Evolutionary conservation across 2,888 invertebrate species (phyloP), one percentile per base, ranked within the genome.

Genomic region (Leucoma salicis): DNA sequence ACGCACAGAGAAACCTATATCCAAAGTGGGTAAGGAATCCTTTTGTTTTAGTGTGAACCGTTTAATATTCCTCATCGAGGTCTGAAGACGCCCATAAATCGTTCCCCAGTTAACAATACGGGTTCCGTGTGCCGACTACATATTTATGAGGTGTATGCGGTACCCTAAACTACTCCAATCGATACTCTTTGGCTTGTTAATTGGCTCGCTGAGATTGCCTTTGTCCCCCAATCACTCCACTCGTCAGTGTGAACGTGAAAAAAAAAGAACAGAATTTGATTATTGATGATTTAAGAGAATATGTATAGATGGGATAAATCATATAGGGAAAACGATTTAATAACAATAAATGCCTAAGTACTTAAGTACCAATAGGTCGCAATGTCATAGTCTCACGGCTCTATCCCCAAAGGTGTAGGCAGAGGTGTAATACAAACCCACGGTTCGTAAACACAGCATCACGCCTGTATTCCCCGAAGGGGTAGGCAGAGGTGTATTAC

Each of bases 141-240:
- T 76, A 76, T 76, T 74, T 74, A 76, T 76, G 70, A 76, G 74
- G 43, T 49, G 49, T 47, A 57, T 54, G 45, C 51, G 63, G 63
- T 57, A 61, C 63, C 65, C 66, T 57, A 56, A 63, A 61, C 46
- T 48, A 49, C 45, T 48, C 36, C 67, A 71, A 74, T 75, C 74
- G 73, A 74, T 74, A 71, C 53, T 51, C 53, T 32, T 27, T 45
- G 46, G 41, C 46, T 48, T 55, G 67, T 73, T 74, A 73, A 74
- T 74, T 74, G 60, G 41, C 45, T 18, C 24, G 14, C 50, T 39
- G 46, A 50, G 63, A 58, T 62, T 62, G 32, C 42, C 40, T 40
- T 47, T 35, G 53, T 35, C 39, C 33, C 27, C 25, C 32, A 34
- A 14, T 33, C 16, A 31, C 29, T 28, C 25, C 34, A 38, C 40